Base-by-base conservation (phyloP, 2,797 vertebrate species). In the Synanceia verrucosa region DNA sequence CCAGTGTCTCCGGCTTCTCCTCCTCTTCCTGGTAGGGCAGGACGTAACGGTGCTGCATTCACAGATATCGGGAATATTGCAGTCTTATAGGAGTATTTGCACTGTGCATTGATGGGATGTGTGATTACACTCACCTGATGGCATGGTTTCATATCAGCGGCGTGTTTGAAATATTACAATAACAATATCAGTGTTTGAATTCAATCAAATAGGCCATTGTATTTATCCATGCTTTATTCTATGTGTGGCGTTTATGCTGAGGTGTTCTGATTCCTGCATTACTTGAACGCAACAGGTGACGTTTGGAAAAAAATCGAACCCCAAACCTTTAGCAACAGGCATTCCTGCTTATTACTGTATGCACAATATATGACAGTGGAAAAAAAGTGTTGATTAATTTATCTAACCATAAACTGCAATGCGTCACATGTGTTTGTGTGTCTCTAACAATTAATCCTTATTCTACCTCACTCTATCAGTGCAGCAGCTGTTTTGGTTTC, bases 1-100 rank as follows among this genome's bases (percentile, higher is more conserved):
- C 31, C 9, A 11, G 10, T 23, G 37, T 18, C 5, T 2, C 11
- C 2, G 13, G 2, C 1, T 41, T 24, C 0, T 3, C 0, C 0
- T 29, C 1, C 0, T 63, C 65, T 89, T 88, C 88, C 86, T 76
- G 77, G 61, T 58, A 3, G 71, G 79, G 68, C 37, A 33, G 72
- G 4, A 9, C 9, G 26, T 1, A 0, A 9, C 5, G 1, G 31
- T 52, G 89, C 1, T 79, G 53, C 82, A 1, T 91, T 91, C 62
- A 81, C 0, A 6, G 0, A 21, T 34, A 12, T 84, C 33, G 80
- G 80, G 81, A 78, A 69, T 58, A 2, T 43, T 0, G 2, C 1
- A 3, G 28, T 16, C 5, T 28, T 2, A 28, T 3, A 12, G 4
- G 29, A 51, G 9, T 44, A 9, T 8, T 18, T 4, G 1, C 3